Evolutionary conservation across 2,797 vertebrate species (phyloP).

Genomic region (Luscinia luscinia): DNA sequence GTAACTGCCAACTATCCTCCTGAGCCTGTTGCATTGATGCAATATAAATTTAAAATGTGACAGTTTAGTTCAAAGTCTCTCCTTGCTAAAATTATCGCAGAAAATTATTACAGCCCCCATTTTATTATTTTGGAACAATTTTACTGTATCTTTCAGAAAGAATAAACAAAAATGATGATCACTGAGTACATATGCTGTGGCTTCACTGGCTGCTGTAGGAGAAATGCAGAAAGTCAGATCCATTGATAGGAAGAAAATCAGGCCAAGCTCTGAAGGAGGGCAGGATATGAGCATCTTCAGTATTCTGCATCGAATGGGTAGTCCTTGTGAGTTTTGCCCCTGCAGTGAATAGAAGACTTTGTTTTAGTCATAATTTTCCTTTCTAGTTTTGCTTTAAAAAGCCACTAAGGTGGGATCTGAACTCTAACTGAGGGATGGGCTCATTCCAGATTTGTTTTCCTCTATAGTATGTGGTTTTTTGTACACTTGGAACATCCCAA

Average conservation of each 20-base stretch:
- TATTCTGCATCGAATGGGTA: conserved; percentile 33
- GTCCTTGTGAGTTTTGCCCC: conserved; percentile 8
- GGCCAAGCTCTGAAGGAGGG: neutral
- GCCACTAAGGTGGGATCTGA: neutral
- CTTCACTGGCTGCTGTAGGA: neutral
- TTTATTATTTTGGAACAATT: neutral
- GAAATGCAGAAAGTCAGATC: neutral
- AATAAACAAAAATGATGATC: neutral
- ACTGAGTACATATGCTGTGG: neutral
- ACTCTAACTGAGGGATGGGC: neutral
- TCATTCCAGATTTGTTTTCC: neutral
- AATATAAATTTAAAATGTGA: neutral
- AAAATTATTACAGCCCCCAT: neutral
- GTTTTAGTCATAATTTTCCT: neutral
- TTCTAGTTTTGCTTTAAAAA: neutral
- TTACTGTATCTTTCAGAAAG: neutral
- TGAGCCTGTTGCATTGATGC: neutral
- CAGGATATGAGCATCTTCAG: neutral
- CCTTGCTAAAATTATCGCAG: neutral
- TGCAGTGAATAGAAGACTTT: neutral
- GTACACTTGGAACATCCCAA: neutral
- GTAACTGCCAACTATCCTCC: neutral
- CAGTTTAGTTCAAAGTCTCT: neutral
- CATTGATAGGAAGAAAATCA: neutral
- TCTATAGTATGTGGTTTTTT: neutral